Evolutionary conservation across 2,797 vertebrate genomes (phyloP), one percentile per base, ranked within the genome.

Genomic region (Danio jaintianensis): DNA sequence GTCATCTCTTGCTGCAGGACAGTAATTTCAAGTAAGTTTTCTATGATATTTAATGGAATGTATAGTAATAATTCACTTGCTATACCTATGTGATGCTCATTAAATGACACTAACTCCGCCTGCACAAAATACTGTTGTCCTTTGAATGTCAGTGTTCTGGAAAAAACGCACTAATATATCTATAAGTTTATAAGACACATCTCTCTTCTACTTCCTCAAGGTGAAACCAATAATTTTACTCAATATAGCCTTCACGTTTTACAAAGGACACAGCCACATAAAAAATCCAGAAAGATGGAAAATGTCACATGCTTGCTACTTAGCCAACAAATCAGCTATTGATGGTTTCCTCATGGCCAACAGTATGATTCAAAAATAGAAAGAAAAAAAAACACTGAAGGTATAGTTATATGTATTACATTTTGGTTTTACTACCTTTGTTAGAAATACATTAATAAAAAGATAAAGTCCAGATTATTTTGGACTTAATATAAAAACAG

Each of bases 171-270:
- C 22, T 58, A 47, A 40, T 61, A 78, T 48, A 40, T 56, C 61
- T 42, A 40, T 64, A 40, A 55, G 13, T 66, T 66, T 18, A 45
- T 66, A 10, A 43, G 20, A 43, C 50, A 40, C 10, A 53, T 70
- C n/a, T 43, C 40, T 56, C 16, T 47, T 45, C 29, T 29, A 5
- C 15, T 9, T 52, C 3, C 5, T 45, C 20, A 67, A 67, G 63
- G 40, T 58, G 20, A 77, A 67, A 67, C 15, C 63, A 36, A 45
- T 56, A 56, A 77, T 29, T 55, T 4, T 7, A 53, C 61, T 76
- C 6, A 66, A 47, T 1, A 29, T 12, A 45, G 9, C 8, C 22
- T 55, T 29, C 18, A 66, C 43, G 15, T 29, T 56, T 18, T 76
- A 43, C 6, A 66, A 45, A 66, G 20, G 62, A 53, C 47, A 50